Evolutionary conservation across 2,888 invertebrate genomes (phyloP).

Genomic region (Phrixothrix hirtus): DNA sequence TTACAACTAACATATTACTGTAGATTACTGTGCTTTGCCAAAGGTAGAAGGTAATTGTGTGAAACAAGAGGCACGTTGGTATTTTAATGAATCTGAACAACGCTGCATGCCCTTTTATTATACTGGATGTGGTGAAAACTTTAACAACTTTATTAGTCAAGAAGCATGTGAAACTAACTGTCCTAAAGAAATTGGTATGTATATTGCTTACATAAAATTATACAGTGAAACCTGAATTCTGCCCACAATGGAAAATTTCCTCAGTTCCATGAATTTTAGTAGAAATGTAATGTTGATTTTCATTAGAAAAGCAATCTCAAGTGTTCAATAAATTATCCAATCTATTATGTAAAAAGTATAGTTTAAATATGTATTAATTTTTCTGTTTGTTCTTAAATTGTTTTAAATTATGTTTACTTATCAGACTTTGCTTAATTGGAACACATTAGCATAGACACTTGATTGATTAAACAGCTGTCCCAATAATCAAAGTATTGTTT

Average conservation of each 20-base stretch:
- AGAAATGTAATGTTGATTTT: too few species aligned
- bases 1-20: slow-evolving; percentile 35
- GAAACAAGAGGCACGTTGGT: slow-evolving; percentile 79
- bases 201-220: neutral
- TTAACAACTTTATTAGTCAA: slow-evolving; percentile 78
- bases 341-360: too few species aligned
- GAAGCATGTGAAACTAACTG: slow-evolving; percentile 77
- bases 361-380: too few species aligned
- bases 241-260: too few species aligned
- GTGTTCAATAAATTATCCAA: too few species aligned
- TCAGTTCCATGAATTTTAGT: too few species aligned
- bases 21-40: slow-evolving; percentile 78
- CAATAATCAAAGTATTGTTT: too few species aligned
- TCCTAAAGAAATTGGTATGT: slow-evolving; percentile 79
- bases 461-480: neutral
- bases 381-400: too few species aligned
- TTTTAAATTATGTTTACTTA: too few species aligned
- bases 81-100: slow-evolving; percentile 80
- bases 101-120: slow-evolving; percentile 93
- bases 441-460: too few species aligned
- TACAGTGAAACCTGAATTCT: neutral
- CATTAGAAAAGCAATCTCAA: too few species aligned
- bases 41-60: slow-evolving; percentile 78
- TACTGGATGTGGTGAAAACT: slow-evolving; percentile 89
- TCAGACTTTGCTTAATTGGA: too few species aligned